phyloP scores from a whole-genome alignment of 2,113 vertebrate genomes.

The Myiagra hebetior region DNA sequence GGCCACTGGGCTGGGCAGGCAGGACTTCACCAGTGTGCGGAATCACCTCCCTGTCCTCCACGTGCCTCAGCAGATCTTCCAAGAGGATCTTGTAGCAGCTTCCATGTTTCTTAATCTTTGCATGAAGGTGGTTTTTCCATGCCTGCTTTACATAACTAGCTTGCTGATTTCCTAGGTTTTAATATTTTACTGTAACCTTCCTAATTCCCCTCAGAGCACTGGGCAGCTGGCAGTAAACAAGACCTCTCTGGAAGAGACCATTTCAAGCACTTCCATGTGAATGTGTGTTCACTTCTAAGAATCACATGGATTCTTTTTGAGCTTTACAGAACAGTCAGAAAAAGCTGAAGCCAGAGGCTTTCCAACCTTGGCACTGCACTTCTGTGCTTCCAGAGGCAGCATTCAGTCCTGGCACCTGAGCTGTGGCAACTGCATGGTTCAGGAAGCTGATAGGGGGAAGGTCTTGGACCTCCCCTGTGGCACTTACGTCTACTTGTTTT shows the following conservation, averaged over 20 bases:
- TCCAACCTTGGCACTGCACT: neutral
- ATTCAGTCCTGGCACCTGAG: neutral
- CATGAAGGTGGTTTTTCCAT: neutral
- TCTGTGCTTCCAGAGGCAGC: neutral
- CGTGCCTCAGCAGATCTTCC: neutral
- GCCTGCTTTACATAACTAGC: neutral
- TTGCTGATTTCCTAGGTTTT: conserved; percentile 20
- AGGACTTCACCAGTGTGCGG: neutral
- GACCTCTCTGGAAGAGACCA: neutral
- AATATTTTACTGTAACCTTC: conserved; percentile 25
- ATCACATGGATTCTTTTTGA: neutral
- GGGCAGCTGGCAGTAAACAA: neutral
- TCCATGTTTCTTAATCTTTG: conserved; percentile 19
- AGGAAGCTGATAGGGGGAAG: neutral
- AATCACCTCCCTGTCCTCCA: neutral
- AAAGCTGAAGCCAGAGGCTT: neutral
- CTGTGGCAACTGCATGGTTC: neutral
- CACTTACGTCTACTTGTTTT: rapidly evolving
- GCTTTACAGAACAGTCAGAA: neutral
- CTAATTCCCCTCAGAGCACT: neutral
- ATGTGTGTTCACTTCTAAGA: neutral
- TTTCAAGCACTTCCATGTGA: neutral
- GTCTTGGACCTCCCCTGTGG: neutral
- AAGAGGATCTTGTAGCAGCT: neutral
- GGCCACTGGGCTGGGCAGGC: neutral